Evolutionary conservation across 2,797 vertebrate genomes (phyloP), one percentile per base, ranked within the genome.

Genomic region (Sebastiscus tertius): DNA sequence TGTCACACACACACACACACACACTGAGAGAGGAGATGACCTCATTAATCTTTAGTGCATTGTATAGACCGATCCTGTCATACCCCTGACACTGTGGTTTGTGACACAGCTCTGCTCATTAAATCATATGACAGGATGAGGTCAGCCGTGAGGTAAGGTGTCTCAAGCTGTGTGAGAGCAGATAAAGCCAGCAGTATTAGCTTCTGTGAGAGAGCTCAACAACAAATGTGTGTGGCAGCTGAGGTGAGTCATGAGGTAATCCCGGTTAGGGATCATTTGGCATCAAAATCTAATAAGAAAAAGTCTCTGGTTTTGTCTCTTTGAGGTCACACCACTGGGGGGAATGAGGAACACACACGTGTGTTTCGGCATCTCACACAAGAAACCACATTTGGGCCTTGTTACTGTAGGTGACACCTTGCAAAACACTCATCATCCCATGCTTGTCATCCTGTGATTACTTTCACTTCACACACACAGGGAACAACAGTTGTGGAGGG

Each of bases 61-160:
- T 90, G 88, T 89, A 71, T 91, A 72, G 88, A 83, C 83, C 87
- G 72, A 56, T 72, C 72, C 86, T 88, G 92, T 93, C 93, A 89
- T 63, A 70, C 74, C 75, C 76, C 81, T 82, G 88, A 89, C 91
- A 87, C 84, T 55, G 87, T 79, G 86, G 90, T 90, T 89, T 89
- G 89, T 92, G 90, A 94, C 91, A 89, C 81, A 24, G 79, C 88
- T 76, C 83, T 4, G 81, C 93, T 93, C 92, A 92, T 94, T 94
- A 93, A 93, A 94, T 92, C 91, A 91, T 90, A 58, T 89, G 93
- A 94, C 92, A 93, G 93, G 93, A 92, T 91, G 93, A 94, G 94
- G 93, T 95, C 93, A 92, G 84, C 74, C 12, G 31, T 69, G 85
- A 90, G 88, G 85, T 85, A 71, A 89, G 83, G 85, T 77, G 87